Evolutionary conservation across 2,113 vertebrate genomes (phyloP).

Genomic region (Puntigrus tetrazona): DNA sequence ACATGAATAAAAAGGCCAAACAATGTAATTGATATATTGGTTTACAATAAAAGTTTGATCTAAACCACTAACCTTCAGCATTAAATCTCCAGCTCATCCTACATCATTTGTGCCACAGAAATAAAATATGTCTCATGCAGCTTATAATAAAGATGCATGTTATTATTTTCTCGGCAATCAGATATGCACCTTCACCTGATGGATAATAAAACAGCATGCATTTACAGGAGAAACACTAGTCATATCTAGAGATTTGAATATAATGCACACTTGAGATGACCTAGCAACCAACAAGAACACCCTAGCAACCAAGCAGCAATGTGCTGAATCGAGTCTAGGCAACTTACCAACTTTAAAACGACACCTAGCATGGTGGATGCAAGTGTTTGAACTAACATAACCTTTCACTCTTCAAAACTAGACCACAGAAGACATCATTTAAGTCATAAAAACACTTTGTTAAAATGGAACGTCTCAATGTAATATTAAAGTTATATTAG

Average conservation of each 20-base stretch:
- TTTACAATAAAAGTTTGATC: not conserved
- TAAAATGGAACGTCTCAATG: not conserved
- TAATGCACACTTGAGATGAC: not conserved
- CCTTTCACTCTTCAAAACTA: not conserved
- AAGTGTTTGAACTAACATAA: not conserved
- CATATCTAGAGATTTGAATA: not conserved
- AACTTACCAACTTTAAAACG: not conserved
- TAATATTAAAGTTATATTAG: conserved; percentile 5
- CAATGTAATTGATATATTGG: not conserved
- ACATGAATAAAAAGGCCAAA: not conserved
- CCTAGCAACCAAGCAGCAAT: too few species aligned
- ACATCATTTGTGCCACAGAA: not conserved
- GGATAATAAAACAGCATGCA: not conserved
- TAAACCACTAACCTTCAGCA: not conserved
- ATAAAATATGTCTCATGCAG: not conserved
- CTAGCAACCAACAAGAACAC: not conserved
- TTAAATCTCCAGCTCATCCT: not conserved
- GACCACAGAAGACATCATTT: not conserved
- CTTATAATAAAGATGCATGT: not conserved
- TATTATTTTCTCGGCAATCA: conserved; percentile 6
- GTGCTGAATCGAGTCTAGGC: too few species aligned
- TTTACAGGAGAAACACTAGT: not conserved
- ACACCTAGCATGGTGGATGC: not conserved
- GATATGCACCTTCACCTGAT: not conserved
- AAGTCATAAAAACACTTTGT: conserved; percentile 8